Percentiles rank a stretch among this genome's conserved stretches.
These are phyloP conservation scores for Probosciger aterrimus DNA, from an alignment of 2,113 vertebrate species.

Conservation along the genomic window DNA sequence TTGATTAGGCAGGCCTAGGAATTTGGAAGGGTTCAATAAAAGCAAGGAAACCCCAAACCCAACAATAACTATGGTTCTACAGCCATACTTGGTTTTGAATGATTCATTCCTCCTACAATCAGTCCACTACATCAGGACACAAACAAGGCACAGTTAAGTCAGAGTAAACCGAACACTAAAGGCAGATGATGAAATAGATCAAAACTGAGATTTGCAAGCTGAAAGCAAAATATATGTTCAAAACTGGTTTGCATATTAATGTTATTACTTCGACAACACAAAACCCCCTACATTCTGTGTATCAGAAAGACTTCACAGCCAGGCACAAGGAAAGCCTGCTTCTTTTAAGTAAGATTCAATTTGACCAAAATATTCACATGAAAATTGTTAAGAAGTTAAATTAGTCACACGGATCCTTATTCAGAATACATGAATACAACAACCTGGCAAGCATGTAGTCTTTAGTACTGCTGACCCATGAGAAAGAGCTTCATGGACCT, in stretches of 20 bases:
- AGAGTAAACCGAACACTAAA: not conserved
- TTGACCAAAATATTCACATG: not conserved
- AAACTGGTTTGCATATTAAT: not conserved
- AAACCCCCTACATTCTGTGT: accelerated
- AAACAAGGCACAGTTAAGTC: not conserved
- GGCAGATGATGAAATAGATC: not conserved
- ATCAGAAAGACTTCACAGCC: not conserved
- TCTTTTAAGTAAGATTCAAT: not conserved
- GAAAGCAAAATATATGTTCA: not conserved
- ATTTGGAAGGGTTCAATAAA: not conserved
- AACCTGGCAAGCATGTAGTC: not conserved
- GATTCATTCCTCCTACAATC: not conserved
- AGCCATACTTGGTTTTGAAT: not conserved
- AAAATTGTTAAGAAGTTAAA: not conserved
- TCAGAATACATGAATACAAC: not conserved
- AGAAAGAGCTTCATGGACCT: not conserved
- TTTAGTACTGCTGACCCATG: not conserved
- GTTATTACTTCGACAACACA: not conserved
- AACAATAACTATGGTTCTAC: not conserved
- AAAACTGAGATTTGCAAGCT: not conserved
- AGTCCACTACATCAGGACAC: not conserved
- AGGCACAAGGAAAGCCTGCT: not conserved
- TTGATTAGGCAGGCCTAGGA: not conserved
- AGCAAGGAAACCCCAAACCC: not conserved
- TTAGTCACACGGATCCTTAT: not conserved